Conservation (phyloP, 2,888 invertebrate genomes). For the Drosophila macrothrix region DNA sequence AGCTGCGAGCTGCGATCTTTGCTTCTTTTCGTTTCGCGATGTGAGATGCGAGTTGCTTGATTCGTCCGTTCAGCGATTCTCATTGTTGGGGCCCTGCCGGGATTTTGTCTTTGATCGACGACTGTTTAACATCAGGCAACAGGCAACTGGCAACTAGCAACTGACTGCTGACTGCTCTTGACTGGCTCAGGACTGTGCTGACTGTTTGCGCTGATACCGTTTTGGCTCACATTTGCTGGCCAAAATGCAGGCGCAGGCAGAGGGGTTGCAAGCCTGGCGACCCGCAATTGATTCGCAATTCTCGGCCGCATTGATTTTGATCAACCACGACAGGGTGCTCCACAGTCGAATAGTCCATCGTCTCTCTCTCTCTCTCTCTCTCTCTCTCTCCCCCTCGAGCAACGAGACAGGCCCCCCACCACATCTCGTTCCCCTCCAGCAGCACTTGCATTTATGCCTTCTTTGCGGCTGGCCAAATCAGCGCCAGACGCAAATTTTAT, state of each 20-base stretch:
- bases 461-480: constrained; percentile 53
- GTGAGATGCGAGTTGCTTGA: constrained; percentile 10
- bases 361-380: neutral
- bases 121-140: constrained; percentile 67
- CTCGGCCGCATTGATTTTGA: constrained; percentile 78
- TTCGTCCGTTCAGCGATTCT: constrained; percentile 23
- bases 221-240: constrained; percentile 52
- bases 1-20: constrained; percentile 17
- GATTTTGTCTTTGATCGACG: constrained; percentile 79
- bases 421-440: neutral
- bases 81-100: constrained; percentile 57
- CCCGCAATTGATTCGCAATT: constrained; percentile 79
- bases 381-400: neutral
- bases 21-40: constrained; percentile 18
- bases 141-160: constrained; percentile 27
- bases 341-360: constrained; percentile 21
- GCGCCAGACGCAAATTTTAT: constrained; percentile 77
- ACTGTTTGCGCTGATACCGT: constrained; percentile 58
- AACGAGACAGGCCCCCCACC: neutral
- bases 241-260: constrained; percentile 31
- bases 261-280: constrained; percentile 51
- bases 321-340: constrained; percentile 77
- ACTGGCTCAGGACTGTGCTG: constrained; percentile 8
- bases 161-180: constrained; percentile 20
- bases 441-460: constrained; percentile 2